These are phyloP conservation scores for Coelinius sp. DNA, from an alignment of 2,888 invertebrate species.

Conservation along the genomic window DNA sequence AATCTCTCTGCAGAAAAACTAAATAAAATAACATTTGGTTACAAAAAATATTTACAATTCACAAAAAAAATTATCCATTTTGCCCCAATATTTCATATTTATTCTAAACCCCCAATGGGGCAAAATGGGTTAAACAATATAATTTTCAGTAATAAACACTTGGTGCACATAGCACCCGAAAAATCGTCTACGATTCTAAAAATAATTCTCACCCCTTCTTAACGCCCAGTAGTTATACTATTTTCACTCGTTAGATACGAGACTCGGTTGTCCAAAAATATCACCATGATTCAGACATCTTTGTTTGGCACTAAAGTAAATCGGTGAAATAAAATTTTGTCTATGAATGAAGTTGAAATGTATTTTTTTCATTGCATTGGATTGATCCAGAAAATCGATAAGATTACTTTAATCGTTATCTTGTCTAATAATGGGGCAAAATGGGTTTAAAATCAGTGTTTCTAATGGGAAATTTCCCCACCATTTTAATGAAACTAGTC, in stretches of 20 bases:
- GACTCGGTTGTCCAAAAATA: conserved; percentile 10
- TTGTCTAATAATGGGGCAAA: too few relatives aligned
- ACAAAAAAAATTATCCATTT: background rate
- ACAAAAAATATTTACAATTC: too few relatives aligned
- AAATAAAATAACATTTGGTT: too few relatives aligned
- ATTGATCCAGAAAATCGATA: too few relatives aligned
- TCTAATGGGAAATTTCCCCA: too few relatives aligned
- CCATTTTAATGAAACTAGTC: too few relatives aligned
- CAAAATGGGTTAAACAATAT: background rate
- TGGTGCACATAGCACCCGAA: background rate
- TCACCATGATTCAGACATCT: conserved; percentile 4
- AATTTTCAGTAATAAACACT: conserved; percentile 2
- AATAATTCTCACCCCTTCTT: conserved; percentile 1
- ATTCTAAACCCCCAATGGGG: too few relatives aligned
- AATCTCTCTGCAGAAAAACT: too few relatives aligned
- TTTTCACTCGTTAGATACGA: conserved; percentile 23
- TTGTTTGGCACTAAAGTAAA: conserved; percentile 14
- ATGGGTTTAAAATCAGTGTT: too few relatives aligned
- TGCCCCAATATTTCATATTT: background rate
- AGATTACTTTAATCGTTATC: too few relatives aligned
- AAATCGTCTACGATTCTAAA: conserved; percentile 3
- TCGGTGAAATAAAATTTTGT: background rate
- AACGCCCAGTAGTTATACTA: conserved; percentile 16
- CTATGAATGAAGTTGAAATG: background rate
- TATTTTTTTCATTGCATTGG: too few relatives aligned